Evolutionary conservation across 2,797 vertebrate species (phyloP).

Genomic region (Ctenosaura bakeri): DNA sequence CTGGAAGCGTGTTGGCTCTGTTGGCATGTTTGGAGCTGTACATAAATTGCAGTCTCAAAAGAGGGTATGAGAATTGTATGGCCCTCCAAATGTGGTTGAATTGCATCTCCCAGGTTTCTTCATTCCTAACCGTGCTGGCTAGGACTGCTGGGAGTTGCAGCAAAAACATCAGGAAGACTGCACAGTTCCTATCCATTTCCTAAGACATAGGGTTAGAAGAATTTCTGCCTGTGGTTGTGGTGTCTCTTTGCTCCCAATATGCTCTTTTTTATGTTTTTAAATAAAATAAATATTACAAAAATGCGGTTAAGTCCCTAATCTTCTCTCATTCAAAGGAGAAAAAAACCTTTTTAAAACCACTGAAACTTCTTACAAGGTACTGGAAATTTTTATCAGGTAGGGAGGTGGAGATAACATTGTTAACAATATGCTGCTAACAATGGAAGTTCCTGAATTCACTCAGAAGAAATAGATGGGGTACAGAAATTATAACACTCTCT

Average conservation of each 20-base stretch:
- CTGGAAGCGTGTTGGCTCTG: background rate
- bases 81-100: no score
- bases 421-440: background rate
- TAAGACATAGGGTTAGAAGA: background rate
- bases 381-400: background rate
- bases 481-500: background rate
- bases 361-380: no score
- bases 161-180: no score
- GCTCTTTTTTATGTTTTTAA: background rate
- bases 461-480: background rate
- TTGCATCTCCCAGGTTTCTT: no score
- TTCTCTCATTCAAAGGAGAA: background rate
- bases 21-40: background rate
- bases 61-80: background rate
- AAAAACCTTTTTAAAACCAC: no score
- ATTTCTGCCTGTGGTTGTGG: background rate
- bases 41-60: background rate
- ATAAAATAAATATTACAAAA: background rate
- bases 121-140: no score
- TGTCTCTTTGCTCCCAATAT: background rate
- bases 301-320: no score
- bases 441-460: background rate
- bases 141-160: no score
- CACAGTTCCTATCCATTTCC: background rate
- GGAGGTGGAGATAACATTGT: background rate